phyloP scores from a whole-genome alignment of 2,113 vertebrate genomes.

The Haemorhous mexicanus region DNA sequence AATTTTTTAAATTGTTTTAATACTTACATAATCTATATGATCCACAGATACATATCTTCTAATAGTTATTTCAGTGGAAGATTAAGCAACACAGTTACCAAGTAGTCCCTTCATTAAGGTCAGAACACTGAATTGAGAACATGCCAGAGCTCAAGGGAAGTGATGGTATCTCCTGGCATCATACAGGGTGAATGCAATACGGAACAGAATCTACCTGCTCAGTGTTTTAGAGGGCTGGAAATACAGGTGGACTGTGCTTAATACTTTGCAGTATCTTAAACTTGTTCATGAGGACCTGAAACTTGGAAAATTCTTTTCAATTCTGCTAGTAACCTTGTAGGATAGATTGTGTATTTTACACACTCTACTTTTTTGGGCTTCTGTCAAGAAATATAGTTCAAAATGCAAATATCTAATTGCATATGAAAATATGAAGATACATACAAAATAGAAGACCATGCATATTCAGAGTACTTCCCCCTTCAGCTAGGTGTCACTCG shows the following conservation, averaged over 20 bases:
- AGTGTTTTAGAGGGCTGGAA: neutral
- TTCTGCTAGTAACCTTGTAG: neutral
- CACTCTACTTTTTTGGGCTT: neutral
- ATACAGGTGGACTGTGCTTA: neutral
- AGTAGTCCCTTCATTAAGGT: neutral
- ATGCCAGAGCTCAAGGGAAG: neutral
- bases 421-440: neutral
- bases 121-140: neutral
- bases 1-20: constrained; percentile 22
- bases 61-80: neutral
- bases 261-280: neutral
- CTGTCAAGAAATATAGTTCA: neutral
- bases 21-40: neutral
- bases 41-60: neutral
- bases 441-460: neutral
- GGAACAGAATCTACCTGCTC: neutral
- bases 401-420: neutral
- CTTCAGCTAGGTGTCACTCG: constrained; percentile 29
- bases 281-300: neutral
- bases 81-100: neutral
- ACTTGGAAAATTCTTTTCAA: neutral
- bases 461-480: neutral
- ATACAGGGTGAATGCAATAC: neutral
- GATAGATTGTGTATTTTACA: neutral
- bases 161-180: neutral